These are phyloP conservation scores for Corythornis cristatus DNA, from an alignment of 2,113 vertebrate species.

Conservation along the genomic window DNA sequence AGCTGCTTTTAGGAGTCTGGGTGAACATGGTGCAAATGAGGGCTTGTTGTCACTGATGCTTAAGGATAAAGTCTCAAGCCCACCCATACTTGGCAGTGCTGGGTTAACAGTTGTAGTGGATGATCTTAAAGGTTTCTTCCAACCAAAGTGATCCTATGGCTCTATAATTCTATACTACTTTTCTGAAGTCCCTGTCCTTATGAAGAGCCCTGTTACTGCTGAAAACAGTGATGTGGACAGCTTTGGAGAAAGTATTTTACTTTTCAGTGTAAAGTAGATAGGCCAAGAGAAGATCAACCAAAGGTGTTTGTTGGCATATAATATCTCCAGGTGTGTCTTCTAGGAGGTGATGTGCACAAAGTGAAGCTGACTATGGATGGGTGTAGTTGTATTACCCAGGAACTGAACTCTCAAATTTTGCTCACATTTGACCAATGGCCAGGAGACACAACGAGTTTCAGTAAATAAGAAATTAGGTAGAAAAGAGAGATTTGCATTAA, in stretches of 20 bases:
- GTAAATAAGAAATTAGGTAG: background rate
- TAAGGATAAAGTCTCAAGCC: background rate
- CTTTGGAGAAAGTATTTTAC: background rate
- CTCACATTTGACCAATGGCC: background rate
- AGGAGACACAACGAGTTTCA: background rate
- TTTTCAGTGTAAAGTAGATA: background rate
- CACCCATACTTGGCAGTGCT: background rate
- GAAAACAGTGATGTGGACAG: background rate
- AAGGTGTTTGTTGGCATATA: background rate
- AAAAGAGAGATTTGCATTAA: background rate
- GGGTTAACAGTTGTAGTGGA: background rate
- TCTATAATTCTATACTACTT: background rate
- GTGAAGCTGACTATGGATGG: background rate
- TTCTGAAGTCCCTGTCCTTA: background rate
- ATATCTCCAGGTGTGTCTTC: background rate
- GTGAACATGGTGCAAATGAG: background rate
- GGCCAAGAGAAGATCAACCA: background rate
- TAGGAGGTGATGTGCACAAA: background rate
- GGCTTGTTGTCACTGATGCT: background rate
- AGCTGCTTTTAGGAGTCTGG: background rate
- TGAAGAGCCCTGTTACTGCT: background rate
- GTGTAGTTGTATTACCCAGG: background rate
- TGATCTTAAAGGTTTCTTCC: background rate
- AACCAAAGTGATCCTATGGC: background rate
- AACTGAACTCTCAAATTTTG: background rate